Base-by-base conservation (phyloP, 2,888 invertebrate species). In the Lepas anatifera region DNA sequence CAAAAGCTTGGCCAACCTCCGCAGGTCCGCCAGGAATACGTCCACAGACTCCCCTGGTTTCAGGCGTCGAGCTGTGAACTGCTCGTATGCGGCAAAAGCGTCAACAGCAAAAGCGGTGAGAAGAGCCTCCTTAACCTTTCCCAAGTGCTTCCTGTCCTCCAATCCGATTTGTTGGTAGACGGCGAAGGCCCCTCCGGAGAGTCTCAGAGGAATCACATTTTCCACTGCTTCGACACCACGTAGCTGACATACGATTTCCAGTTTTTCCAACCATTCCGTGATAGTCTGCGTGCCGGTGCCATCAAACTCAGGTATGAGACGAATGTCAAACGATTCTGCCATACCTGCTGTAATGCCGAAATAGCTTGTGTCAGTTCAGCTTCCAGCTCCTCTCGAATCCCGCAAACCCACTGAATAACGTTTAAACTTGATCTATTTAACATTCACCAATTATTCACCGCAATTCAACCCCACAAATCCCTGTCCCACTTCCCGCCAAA, bases 141-240 rank as follows among this genome's bases (percentile, higher is more conserved):
- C 69, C 18, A 27, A 58, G 4, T 22, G 32, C n/a, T 1, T 27
- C 64, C 64, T 69, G 43, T 69, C 46, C 1, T 1, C 63, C 18
- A 48, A 35, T n/a, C 66, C 66, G 6, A 69, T 43, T 66, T 69
- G 69, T 39, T 63, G 69, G 37, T 64, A 64, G 39, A 69, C 29
- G 11, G 69, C 25, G 32, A 69, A 69, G n/a, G 63, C 69, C n/a
- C 69, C 69, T 3, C 69, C 66, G 3, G 41, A 18, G 46, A 69
- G 69, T 16, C 69, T 27, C 18, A 69, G 66, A 22, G 64, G 69
- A 3, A 41, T 52, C 46, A 69, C 35, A 35, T 3, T 70, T 8
- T 43, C 50, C 29, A 69, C 48, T 13, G 41, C 67, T 18, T 48
- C 25, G 18, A 69, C 29, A 7, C 66, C 46, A 39, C 69, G 69